Percentiles rank a stretch among this genome's conserved stretches.
These are phyloP conservation scores for Allenopithecus nigroviridis DNA, from an alignment of 2,797 vertebrate genomes.

Conservation along the genomic window DNA sequence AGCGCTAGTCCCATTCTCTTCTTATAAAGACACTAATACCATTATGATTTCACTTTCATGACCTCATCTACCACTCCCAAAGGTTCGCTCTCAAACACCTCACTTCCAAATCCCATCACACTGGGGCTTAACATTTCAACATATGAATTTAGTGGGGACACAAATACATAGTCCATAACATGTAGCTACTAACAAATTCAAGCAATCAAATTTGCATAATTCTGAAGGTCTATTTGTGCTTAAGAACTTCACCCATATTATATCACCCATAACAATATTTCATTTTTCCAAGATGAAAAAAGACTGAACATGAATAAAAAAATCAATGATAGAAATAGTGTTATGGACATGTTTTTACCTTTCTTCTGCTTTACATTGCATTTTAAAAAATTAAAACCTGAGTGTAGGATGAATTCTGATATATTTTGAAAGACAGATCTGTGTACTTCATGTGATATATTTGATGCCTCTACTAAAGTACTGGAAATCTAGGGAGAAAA, in stretches of 20 bases:
- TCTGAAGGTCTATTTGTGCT: not conserved
- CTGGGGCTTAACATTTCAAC: not conserved
- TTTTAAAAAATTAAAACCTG: not conserved
- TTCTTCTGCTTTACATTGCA: not conserved
- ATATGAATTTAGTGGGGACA: not conserved
- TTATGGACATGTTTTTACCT: not conserved
- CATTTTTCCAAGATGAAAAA: not conserved
- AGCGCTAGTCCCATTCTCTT: not conserved
- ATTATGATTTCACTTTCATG: fast-evolving
- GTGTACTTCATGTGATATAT: not conserved
- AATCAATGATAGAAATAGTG: not conserved
- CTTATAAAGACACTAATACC: not conserved
- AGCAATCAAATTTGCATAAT: not conserved
- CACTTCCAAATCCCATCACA: not conserved
- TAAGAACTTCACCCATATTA: not conserved
- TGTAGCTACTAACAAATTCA: not conserved
- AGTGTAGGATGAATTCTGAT: not conserved
- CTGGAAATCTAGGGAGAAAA: not conserved
- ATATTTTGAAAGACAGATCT: not conserved
- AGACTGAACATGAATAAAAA: not conserved
- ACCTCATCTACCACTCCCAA: not conserved
- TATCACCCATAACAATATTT: not conserved
- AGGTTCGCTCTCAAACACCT: not conserved
- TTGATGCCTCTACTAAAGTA: not conserved
- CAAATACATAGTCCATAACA: not conserved